Evolutionary conservation across 2,888 invertebrate species (phyloP).

Genomic region (Macaria liturata): DNA sequence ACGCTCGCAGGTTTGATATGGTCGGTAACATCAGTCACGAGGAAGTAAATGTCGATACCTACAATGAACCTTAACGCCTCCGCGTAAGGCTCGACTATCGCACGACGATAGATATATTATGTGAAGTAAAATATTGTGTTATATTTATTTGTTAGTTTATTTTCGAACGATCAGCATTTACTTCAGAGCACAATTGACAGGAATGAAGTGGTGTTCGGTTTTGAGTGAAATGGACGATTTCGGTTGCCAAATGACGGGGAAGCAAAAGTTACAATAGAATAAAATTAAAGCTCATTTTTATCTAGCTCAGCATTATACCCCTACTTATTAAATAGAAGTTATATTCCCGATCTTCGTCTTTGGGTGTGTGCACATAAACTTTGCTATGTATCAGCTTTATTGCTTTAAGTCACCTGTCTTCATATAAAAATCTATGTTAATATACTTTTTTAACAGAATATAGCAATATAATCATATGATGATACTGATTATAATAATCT

Average conservation of each 20-base stretch:
- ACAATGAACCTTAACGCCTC: conserved; percentile 38
- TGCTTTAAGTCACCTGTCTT: too few relatives aligned
- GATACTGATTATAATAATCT: too few relatives aligned
- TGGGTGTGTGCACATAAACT: conserved; percentile 3
- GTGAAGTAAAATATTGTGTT: conserved; percentile 29
- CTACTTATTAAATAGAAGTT: conserved; percentile 48
- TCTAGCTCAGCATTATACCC: conserved; percentile 54
- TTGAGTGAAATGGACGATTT: conserved; percentile 74
- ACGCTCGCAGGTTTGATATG: conserved; percentile 40
- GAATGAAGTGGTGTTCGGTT: conserved; percentile 62
- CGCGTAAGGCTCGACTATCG: conserved; percentile 35
- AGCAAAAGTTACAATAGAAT: conserved; percentile 56
- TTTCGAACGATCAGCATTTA: conserved; percentile 57
- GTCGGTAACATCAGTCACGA: conserved; percentile 40
- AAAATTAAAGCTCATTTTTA: conserved; percentile 42
- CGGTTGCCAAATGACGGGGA: conserved; percentile 76
- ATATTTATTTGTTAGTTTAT: conserved; percentile 40
- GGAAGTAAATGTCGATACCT: conserved; percentile 64
- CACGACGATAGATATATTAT: conserved; percentile 16
- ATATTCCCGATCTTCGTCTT: conserved; percentile 55
- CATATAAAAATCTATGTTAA: too few relatives aligned
- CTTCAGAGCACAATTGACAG: conserved; percentile 56
- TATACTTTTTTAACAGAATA: too few relatives aligned
- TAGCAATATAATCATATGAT: too few relatives aligned
- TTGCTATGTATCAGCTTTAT: too few relatives aligned